Evolutionary conservation across 2,797 vertebrate species (phyloP).

Genomic region (Sardinella longiceps): DNA sequence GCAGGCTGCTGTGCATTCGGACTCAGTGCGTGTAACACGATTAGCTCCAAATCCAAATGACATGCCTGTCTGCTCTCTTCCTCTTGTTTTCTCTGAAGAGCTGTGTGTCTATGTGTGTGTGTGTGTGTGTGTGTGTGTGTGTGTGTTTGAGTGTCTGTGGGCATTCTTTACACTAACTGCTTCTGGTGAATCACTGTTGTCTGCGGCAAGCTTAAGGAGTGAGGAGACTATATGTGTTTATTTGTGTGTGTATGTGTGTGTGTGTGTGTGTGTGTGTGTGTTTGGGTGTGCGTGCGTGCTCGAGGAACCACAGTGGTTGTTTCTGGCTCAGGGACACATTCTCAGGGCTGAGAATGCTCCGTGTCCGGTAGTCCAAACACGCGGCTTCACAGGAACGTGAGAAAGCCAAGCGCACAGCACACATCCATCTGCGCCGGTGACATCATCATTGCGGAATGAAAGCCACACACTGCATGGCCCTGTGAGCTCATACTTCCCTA

Average conservation of each 20-base stretch:
- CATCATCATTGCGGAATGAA: neutral
- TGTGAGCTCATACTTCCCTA: neutral
- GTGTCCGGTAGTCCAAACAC: neutral
- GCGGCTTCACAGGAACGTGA: neutral
- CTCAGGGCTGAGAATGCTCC: neutral
- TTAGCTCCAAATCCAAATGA: constrained; percentile 45
- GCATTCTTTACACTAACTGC: neutral
- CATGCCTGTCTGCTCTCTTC: constrained; percentile 36
- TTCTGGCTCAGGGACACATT: constrained; percentile 1
- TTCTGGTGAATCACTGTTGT: neutral
- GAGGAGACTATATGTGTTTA: neutral
- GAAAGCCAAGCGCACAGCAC: neutral
- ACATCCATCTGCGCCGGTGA: neutral
- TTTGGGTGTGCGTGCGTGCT: neutral
- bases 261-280: neutral
- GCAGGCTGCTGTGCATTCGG: constrained; percentile 48
- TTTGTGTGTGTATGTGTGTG: neutral
- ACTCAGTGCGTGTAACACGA: constrained; percentile 41
- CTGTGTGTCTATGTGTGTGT: neutral
- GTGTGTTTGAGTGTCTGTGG: neutral
- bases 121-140: neutral
- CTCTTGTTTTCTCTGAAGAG: constrained; percentile 23
- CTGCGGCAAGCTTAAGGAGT: neutral
- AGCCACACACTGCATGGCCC: neutral
- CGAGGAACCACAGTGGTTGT: neutral